These are phyloP conservation scores for Adelognathus sp. DNA, from an alignment of 2,888 invertebrate genomes.

Conservation along the genomic window DNA sequence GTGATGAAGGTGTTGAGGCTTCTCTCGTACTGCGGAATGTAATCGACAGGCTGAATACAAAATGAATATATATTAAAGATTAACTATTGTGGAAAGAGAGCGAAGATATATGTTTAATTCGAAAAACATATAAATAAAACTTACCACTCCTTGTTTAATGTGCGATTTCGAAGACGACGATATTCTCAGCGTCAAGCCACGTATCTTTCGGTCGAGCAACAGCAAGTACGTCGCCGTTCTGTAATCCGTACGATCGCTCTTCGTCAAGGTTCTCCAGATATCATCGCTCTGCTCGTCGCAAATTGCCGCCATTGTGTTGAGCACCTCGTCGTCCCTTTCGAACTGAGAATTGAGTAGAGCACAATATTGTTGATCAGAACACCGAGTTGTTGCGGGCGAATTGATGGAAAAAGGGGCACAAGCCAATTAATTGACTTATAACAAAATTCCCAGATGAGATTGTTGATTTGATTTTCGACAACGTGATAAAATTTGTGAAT, in stretches of 20 bases:
- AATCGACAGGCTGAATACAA: conserved; percentile 13
- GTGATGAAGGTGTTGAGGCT: conserved; percentile 70
- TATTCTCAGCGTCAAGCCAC: conserved; percentile 82
- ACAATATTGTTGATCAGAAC: neutral
- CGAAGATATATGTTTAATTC: neutral
- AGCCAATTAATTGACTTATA: neutral
- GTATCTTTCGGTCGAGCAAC: conserved; percentile 84
- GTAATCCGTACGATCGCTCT: conserved; percentile 83
- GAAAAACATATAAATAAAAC: conserved; percentile 13
- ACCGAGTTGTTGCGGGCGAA: neutral
- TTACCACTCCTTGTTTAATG: conserved; percentile 69
- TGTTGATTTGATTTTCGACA: no score
- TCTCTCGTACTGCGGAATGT: conserved; percentile 51
- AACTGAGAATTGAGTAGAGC: conserved; percentile 64
- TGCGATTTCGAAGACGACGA: conserved; percentile 73
- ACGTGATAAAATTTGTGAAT: no score
- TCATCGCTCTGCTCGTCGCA: conserved; percentile 76
- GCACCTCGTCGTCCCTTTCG: conserved; percentile 76
- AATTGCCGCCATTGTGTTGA: conserved; percentile 76
- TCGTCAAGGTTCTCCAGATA: conserved; percentile 81
- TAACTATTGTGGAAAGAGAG: neutral
- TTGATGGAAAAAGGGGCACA: neutral
- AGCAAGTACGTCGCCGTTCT: conserved; percentile 89
- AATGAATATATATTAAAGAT: neutral
- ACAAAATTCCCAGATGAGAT: no score